These are phyloP conservation scores for Drosophila pseudoobscura DNA, from an alignment of 1,140 invertebrate species.

Conservation along the genomic window DNA sequence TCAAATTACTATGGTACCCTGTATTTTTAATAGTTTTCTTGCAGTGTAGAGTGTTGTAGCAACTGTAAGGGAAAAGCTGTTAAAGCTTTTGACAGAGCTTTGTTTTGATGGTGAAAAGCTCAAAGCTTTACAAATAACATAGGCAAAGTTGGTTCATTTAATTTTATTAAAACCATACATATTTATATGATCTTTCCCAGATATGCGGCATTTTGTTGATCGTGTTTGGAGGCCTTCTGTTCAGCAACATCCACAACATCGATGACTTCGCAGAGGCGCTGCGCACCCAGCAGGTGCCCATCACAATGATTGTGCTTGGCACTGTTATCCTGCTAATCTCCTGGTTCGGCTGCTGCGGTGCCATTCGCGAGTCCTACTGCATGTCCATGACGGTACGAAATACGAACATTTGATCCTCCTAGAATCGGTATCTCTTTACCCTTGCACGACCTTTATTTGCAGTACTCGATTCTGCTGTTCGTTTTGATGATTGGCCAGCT, in stretches of 20 bases:
- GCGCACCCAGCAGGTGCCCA: conserved; percentile 85
- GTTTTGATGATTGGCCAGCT: conserved; percentile 87
- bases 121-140: background rate
- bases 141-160: background rate
- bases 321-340: conserved; percentile 90
- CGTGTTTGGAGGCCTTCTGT: conserved; percentile 85
- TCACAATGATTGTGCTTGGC: conserved; percentile 89
- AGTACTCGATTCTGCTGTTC: conserved; percentile 88
- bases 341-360: conserved; percentile 94
- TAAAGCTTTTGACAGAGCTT: no score
- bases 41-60: conserved; percentile 1
- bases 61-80: background rate
- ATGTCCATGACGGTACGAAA: conserved; percentile 90
- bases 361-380: conserved; percentile 91
- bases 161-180: no score
- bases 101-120: background rate
- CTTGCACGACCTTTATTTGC: conserved; percentile 27
- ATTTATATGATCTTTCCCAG: conserved; percentile 78
- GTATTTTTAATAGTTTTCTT: background rate
- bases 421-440: conserved; percentile 83
- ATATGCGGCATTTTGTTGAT: conserved; percentile 87
- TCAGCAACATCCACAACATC: conserved; percentile 84
- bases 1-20: background rate
- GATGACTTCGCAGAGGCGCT: conserved; percentile 84
- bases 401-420: conserved; percentile 1